These are phyloP conservation scores for Lithodes maja DNA, from an alignment of 2,888 invertebrate species.

Conservation along the genomic window DNA sequence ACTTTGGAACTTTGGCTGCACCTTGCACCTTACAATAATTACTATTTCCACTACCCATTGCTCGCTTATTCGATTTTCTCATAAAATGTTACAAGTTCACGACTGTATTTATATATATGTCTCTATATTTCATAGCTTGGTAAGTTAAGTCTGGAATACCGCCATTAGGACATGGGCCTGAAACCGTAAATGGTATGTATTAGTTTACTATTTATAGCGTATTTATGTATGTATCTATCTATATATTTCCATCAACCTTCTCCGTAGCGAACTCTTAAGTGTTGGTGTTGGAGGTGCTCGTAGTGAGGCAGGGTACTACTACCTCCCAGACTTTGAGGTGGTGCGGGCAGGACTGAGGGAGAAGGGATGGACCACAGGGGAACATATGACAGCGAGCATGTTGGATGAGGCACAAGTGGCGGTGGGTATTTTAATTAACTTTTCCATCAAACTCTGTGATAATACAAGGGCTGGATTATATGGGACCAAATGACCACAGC, in stretches of 20 bases:
- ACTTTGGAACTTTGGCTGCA: too few species aligned
- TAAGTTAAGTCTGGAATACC: too few species aligned
- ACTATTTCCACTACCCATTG: too few species aligned
- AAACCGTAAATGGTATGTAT: too few species aligned
- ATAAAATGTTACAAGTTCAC: too few species aligned
- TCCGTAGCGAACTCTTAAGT: conserved; percentile 58
- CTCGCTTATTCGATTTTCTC: too few species aligned
- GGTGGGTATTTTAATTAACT: conserved; percentile 44
- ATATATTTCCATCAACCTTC: not conserved
- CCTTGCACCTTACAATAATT: too few species aligned
- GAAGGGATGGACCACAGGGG: conserved; percentile 57
- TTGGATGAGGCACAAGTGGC: conserved; percentile 66
- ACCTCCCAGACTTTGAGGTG: conserved; percentile 70
- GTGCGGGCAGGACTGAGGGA: conserved; percentile 42
- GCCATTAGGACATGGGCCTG: too few species aligned
- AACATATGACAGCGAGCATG: conserved; percentile 59
- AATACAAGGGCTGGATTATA: conserved; percentile 45
- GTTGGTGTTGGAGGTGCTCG: conserved; percentile 56
- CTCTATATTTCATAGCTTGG: too few species aligned
- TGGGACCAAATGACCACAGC: conserved; percentile 60
- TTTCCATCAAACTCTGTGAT: not conserved
- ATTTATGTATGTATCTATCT: not conserved
- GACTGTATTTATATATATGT: too few species aligned
- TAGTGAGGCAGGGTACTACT: conserved; percentile 69
- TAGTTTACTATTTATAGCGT: not conserved